Percentiles rank a stretch among this genome's conserved stretches.
phyloP scores from a whole-genome alignment of 2,113 vertebrate species.

The Erpornis zantholeuca region DNA sequence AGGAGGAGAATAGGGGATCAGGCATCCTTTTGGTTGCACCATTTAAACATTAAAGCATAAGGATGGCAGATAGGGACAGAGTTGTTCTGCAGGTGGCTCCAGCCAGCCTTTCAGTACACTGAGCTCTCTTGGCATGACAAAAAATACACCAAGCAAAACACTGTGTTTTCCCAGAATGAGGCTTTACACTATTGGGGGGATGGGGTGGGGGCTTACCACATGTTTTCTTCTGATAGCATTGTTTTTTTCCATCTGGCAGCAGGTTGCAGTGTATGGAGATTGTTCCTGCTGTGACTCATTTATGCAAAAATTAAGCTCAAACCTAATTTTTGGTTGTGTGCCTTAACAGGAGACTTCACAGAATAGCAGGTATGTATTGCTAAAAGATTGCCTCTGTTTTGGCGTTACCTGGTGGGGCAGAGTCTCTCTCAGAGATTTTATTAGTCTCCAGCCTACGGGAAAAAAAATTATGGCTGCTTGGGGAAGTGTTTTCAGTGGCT shows the following conservation, averaged over 20 bases:
- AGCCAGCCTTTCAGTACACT: background rate
- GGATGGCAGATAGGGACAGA: background rate
- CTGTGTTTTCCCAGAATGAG: background rate
- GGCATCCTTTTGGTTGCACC: background rate
- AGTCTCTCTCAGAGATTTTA: background rate
- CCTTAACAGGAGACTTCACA: background rate
- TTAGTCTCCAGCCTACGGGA: background rate
- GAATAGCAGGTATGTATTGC: background rate
- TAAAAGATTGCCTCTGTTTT: background rate
- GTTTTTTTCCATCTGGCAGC: constrained; percentile 25
- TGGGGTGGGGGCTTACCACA: background rate
- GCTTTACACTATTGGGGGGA: background rate
- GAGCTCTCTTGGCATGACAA: background rate
- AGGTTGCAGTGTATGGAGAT: constrained; percentile 4
- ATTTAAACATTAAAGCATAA: background rate
- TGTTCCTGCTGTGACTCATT: constrained; percentile 34
- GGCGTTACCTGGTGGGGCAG: background rate
- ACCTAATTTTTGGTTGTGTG: background rate
- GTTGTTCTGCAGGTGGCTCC: background rate
- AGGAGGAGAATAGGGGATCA: background rate
- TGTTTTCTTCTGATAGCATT: constrained; percentile 60
- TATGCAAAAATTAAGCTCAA: constrained; percentile 27
- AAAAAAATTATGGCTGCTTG: background rate
- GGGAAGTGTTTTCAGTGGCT: background rate
- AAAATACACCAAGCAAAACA: background rate